These are phyloP conservation scores for Sthenelais limicola DNA, from an alignment of 2,888 invertebrate genomes.

Conservation along the genomic window DNA sequence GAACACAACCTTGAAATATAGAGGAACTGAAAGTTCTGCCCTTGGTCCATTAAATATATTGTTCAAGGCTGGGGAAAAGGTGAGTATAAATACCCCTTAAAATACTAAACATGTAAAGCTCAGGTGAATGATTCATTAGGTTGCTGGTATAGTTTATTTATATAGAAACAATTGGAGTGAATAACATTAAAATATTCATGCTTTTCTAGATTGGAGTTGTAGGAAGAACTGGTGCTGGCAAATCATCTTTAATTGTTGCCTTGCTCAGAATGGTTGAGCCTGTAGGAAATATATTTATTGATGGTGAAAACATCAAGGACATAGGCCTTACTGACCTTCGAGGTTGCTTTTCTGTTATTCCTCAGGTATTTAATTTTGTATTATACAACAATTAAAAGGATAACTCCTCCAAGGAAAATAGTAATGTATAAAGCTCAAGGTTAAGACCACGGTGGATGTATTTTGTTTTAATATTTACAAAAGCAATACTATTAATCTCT, in stretches of 20 bases:
- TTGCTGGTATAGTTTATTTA: not conserved
- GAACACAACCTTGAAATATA: not conserved
- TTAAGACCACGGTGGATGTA: too few species aligned
- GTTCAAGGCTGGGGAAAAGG: not conserved
- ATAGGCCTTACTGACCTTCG: conserved; percentile 21
- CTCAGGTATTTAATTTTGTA: too few species aligned
- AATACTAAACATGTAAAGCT: too few species aligned
- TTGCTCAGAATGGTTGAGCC: conserved; percentile 20
- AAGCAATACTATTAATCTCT: too few species aligned
- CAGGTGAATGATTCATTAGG: not conserved
- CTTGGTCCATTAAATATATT: not conserved
- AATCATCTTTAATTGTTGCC: conserved; percentile 2
- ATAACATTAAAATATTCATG: not conserved
- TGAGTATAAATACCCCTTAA: not conserved
- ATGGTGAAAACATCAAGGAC: not conserved
- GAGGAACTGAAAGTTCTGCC: not conserved
- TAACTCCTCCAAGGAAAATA: too few species aligned
- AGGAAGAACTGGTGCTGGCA: conserved; percentile 6
- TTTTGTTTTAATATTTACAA: too few species aligned
- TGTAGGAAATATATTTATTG: conserved; percentile 3
- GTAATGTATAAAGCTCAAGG: too few species aligned
- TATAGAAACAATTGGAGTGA: not conserved
- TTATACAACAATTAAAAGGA: not conserved
- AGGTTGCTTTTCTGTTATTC: not conserved
- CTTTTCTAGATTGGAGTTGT: conserved; percentile 12